Evolutionary conservation across 1,140 invertebrate genomes (phyloP).

Genomic region (Choristoneura fumiferana): DNA sequence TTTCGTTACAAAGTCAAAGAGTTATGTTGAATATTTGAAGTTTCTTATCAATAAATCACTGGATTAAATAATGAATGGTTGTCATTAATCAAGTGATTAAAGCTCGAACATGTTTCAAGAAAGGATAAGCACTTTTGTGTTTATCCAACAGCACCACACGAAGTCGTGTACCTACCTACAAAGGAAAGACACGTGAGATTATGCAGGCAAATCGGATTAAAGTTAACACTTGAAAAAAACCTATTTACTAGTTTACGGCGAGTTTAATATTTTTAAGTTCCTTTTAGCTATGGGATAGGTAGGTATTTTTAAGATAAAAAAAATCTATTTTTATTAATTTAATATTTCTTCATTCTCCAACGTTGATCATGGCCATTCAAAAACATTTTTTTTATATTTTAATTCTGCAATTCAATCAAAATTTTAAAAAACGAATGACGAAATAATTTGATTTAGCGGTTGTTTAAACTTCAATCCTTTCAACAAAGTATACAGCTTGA

Average conservation of each 20-base stretch:
- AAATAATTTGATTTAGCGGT: conserved; percentile 29
- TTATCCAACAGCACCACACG: not conserved
- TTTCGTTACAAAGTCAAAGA: not conserved
- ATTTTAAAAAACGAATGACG: not conserved
- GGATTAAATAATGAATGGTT: conserved; percentile 11
- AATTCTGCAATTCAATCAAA: no score
- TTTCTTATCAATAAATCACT: conserved; percentile 4
- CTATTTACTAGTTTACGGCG: no score
- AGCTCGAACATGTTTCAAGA: conserved; percentile 2
- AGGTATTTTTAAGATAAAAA: no score
- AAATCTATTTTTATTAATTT: no score
- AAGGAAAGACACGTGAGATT: conserved; percentile 37
- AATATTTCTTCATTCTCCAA: no score
- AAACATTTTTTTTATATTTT: no score
- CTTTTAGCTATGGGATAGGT: no score
- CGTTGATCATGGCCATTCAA: no score
- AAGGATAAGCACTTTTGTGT: conserved; percentile 16
- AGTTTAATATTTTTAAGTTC: no score
- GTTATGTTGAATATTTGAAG: conserved; percentile 1
- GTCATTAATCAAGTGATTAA: conserved; percentile 4
- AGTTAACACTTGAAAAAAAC: conserved; percentile 39
- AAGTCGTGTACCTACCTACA: not conserved
- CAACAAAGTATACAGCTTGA: conserved; percentile 8
- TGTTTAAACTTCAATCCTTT: not conserved
- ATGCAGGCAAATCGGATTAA: conserved; percentile 49